Percentiles rank a stretch among this genome's conserved stretches.
phyloP scores from a whole-genome alignment of 23 tunicate genomes.

The Pegea sp. region DNA sequence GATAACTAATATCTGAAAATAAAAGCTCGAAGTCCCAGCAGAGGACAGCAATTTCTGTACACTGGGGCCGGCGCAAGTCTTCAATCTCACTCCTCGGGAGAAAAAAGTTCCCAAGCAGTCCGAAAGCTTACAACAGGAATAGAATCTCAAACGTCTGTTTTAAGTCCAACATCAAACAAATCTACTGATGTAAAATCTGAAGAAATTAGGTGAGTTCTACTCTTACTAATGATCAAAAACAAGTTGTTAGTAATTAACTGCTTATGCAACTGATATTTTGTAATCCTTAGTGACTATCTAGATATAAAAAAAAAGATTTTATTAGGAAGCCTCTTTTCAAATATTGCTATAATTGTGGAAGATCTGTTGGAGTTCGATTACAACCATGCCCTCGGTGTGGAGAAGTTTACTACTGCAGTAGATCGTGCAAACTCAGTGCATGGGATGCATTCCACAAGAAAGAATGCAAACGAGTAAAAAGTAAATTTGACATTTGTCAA shows the following conservation, averaged over 20 bases:
- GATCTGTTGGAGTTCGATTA: slow-evolving; percentile 75
- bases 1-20: too few species aligned
- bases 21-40: slow-evolving; percentile 52
- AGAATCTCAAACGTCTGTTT: too few species aligned
- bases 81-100: too few species aligned
- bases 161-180: too few species aligned
- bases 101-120: too few species aligned
- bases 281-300: background rate
- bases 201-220: too few species aligned
- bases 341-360: slow-evolving; percentile 86
- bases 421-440: slow-evolving; percentile 69
- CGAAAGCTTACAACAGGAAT: too few species aligned
- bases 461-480: slow-evolving; percentile 67
- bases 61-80: slow-evolving; percentile 64
- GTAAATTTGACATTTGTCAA: too few species aligned
- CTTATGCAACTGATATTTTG: background rate
- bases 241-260: too few species aligned
- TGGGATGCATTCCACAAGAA: slow-evolving; percentile 81
- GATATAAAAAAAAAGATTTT: slow-evolving; percentile 3
- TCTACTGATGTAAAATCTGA: too few species aligned
- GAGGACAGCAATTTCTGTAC: slow-evolving; percentile 41
- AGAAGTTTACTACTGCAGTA: slow-evolving; percentile 78
- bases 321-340: slow-evolving; percentile 61
- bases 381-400: slow-evolving; percentile 62
- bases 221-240: too few species aligned